phyloP scores from a whole-genome alignment of 2,797 vertebrate genomes.

The Neosalanx taihuensis region DNA sequence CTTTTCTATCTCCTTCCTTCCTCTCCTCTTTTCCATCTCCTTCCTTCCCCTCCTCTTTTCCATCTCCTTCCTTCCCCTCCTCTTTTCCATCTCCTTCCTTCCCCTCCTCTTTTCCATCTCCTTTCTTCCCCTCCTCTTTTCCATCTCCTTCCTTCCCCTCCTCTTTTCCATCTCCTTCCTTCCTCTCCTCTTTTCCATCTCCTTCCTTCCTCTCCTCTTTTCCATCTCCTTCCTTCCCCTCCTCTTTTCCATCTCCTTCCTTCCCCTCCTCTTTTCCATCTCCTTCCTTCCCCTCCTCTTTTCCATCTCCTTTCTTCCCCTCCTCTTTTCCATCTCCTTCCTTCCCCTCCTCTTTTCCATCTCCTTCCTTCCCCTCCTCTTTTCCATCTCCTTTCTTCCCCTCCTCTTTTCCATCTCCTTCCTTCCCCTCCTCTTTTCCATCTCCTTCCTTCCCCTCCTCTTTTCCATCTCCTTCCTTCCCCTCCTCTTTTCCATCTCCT shows the following conservation, averaged over 20 bases:
- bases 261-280: too few species aligned
- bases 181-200: too few species aligned
- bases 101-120: conserved; percentile 5
- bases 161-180: background rate
- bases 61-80: background rate
- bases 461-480: background rate
- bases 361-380: background rate
- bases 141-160: conserved; percentile 18
- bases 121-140: conserved; percentile 14
- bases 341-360: background rate
- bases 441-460: background rate
- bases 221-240: too few species aligned
- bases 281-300: too few species aligned
- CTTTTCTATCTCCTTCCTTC: conserved; percentile 1
- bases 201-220: too few species aligned
- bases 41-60: background rate
- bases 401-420: too few species aligned
- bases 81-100: background rate
- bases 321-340: background rate
- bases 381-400: background rate
- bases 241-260: too few species aligned
- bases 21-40: background rate
- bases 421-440: too few species aligned
- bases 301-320: background rate
- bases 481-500: background rate